phyloP scores from a whole-genome alignment of 23 tunicate genomes.

The Trididemnum miniatum region DNA sequence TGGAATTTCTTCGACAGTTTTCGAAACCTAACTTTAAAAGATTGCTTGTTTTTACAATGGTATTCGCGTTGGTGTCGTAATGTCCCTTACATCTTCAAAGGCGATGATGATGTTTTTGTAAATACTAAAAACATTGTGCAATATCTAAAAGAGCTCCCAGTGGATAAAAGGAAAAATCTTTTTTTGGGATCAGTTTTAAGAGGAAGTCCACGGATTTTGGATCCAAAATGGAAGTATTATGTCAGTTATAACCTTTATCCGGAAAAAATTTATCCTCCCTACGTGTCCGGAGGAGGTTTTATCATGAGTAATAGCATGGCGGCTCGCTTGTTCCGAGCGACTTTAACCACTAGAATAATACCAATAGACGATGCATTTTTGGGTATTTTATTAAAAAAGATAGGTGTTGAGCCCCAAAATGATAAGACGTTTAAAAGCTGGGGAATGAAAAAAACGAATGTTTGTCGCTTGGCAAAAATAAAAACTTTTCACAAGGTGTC shows the following conservation, averaged over 20 bases:
- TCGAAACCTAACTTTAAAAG: conserved; percentile 77
- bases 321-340: conserved; percentile 53
- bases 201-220: conserved; percentile 65
- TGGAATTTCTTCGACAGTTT: conserved; percentile 88
- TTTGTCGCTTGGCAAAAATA: conserved; percentile 59
- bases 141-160: conserved; percentile 20
- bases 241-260: conserved; percentile 74
- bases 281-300: conserved; percentile 93
- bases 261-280: conserved; percentile 81
- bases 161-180: conserved; percentile 16
- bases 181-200: conserved; percentile 63
- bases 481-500: conserved; percentile 68
- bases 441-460: conserved; percentile 58
- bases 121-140: conserved; percentile 65
- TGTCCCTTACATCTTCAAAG: conserved; percentile 76
- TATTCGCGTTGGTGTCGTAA: conserved; percentile 44
- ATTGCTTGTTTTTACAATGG: conserved; percentile 85
- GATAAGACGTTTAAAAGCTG: conserved; percentile 76
- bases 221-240: conserved; percentile 84
- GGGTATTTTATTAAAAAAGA: conserved; percentile 59
- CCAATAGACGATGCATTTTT: conserved; percentile 94
- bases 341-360: conserved; percentile 51
- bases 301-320: conserved; percentile 67
- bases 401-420: conserved; percentile 54
- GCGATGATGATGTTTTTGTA: conserved; percentile 88